Conservation (phyloP, 2,797 vertebrate genomes). For the Adrianichthys oophorus region DNA sequence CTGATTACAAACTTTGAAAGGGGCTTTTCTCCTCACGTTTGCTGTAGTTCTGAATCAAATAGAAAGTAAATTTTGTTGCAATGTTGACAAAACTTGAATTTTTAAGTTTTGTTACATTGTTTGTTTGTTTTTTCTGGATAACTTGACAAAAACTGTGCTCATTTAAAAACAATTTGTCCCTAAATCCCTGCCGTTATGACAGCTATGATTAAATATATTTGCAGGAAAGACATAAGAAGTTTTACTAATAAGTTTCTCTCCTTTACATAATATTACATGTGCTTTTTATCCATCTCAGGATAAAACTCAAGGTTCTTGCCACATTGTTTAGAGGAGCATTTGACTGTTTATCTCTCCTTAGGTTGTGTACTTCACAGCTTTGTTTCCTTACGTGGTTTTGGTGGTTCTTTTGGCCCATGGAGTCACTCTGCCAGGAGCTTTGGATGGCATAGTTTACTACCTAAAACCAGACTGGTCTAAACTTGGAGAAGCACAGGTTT, state of each 20-base stretch:
- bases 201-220: too few species aligned
- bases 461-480: slow-evolving; percentile 87
- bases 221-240: slow-evolving; percentile 34
- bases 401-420: slow-evolving; percentile 83
- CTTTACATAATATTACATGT: slow-evolving; percentile 45
- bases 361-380: slow-evolving; percentile 86
- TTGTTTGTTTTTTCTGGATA: slow-evolving; percentile 47
- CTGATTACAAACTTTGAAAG: slow-evolving; percentile 72
- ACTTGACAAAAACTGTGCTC: slow-evolving; percentile 48
- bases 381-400: slow-evolving; percentile 84
- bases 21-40: slow-evolving; percentile 58
- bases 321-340: slow-evolving; percentile 15
- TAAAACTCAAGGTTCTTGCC: slow-evolving; percentile 9
- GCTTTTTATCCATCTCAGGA: slow-evolving; percentile 25
- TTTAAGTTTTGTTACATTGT: slow-evolving; percentile 39
- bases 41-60: slow-evolving; percentile 66
- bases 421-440: slow-evolving; percentile 80
- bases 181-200: slow-evolving; percentile 61
- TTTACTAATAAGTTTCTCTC: slow-evolving; percentile 54
- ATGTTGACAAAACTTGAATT: slow-evolving; percentile 30
- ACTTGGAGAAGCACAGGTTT: slow-evolving; percentile 83
- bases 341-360: slow-evolving; percentile 45
- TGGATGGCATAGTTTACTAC: slow-evolving; percentile 84
- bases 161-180: slow-evolving; percentile 57
- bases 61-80: slow-evolving; percentile 47